Conservation (phyloP, 2,797 vertebrate species). For the Sebastes oblongus region DNA sequence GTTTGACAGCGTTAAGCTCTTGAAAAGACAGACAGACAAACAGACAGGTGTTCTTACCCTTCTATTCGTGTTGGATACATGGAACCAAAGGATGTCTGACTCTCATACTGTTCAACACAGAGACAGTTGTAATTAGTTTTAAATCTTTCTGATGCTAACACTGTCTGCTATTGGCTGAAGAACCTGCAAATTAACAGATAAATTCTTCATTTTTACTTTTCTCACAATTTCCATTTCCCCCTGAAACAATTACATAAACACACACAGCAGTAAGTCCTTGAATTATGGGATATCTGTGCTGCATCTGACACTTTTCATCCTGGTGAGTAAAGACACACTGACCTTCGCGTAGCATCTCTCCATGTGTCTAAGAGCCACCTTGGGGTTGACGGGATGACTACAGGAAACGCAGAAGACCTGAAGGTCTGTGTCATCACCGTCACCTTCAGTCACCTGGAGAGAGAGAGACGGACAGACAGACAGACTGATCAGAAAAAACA, state of each 20-base stretch:
- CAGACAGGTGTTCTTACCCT: constrained; percentile 80
- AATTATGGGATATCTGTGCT: background rate
- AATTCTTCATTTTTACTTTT: background rate
- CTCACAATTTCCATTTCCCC: too few relatives aligned
- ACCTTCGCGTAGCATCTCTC: constrained; percentile 94
- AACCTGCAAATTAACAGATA: background rate
- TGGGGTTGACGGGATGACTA: constrained; percentile 92
- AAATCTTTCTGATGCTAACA: background rate
- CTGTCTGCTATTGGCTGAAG: background rate
- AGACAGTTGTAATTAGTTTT: background rate
- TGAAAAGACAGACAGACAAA: background rate
- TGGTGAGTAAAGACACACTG: background rate
- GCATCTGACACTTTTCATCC: background rate
- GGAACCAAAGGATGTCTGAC: constrained; percentile 94
- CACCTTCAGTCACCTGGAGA: constrained; percentile 88
- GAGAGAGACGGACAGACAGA: background rate
- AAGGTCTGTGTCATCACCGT: constrained; percentile 91
- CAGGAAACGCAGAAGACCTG: constrained; percentile 96
- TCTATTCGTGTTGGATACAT: constrained; percentile 96
- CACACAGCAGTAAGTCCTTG: background rate
- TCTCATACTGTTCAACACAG: constrained; percentile 85
- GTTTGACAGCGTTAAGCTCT: background rate
- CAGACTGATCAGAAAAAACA: background rate
- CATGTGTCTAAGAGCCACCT: constrained; percentile 92
- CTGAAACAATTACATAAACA: background rate